phyloP scores from a whole-genome alignment of 2,888 invertebrate species.

The Petrolisthes cinctipes region DNA sequence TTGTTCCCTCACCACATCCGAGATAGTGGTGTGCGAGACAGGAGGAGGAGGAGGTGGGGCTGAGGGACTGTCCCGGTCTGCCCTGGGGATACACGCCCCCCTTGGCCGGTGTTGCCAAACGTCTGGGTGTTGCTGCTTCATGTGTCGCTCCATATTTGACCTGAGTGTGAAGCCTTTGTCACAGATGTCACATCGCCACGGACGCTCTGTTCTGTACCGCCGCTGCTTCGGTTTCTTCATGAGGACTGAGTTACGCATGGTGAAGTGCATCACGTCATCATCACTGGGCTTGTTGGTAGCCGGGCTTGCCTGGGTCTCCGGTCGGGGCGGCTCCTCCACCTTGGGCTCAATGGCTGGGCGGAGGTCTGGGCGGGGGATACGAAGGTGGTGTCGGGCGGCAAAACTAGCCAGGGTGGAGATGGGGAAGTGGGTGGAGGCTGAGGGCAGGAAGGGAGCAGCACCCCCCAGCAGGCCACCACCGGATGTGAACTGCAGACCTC shows the following conservation, averaged over 20 bases:
- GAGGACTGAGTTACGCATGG: constrained; percentile 90
- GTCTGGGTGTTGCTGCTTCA: constrained; percentile 93
- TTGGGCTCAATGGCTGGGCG: constrained; percentile 31
- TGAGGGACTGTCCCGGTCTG: constrained; percentile 73
- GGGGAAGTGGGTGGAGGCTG: constrained; percentile 41
- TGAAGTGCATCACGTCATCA: constrained; percentile 64
- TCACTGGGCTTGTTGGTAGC: constrained; percentile 43
- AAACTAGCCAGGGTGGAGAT: constrained; percentile 64
- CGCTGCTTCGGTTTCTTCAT: constrained; percentile 94
- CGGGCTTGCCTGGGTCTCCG: constrained; percentile 32
- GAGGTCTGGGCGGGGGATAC: constrained; percentile 52
- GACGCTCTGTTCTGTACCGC: constrained; percentile 88
- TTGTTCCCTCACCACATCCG: constrained; percentile 46
- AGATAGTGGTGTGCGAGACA: constrained; percentile 68
- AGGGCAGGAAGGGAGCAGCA: constrained; percentile 69
- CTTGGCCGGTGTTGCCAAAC: constrained; percentile 80
- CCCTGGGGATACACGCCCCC: constrained; percentile 68
- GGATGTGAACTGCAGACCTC: constrained; percentile 79
- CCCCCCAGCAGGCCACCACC: constrained; percentile 74
- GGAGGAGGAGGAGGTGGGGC: constrained; percentile 73
- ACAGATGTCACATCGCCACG: constrained; percentile 91
- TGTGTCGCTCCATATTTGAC: constrained; percentile 95
- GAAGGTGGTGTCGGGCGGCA: constrained; percentile 68
- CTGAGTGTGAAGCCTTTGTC: constrained; percentile 86
- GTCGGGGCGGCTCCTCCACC: constrained; percentile 21